Percentiles rank a stretch among this genome's conserved stretches.
Evolutionary conservation across 2,797 vertebrate species (phyloP).

Genomic region (Poeciliopsis gracilis): DNA sequence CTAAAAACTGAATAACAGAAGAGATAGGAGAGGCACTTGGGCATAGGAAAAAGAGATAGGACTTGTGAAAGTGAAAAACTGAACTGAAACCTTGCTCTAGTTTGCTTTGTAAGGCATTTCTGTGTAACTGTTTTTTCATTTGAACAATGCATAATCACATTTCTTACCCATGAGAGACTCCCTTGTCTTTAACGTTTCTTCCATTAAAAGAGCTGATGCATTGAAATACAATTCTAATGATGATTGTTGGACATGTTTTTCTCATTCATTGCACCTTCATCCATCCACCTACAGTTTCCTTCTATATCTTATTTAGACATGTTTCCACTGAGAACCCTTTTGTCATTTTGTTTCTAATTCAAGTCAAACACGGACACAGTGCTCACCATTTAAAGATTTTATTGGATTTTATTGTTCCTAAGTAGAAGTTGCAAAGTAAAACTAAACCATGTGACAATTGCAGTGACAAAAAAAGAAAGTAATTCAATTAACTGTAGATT

Average conservation of each 20-base stretch:
- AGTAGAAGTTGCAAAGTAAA: not conserved
- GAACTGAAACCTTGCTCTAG: constrained; percentile 17
- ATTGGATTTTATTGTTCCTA: constrained; percentile 1
- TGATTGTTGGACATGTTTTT: constrained; percentile 56
- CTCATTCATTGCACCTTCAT: constrained; percentile 35
- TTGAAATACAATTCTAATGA: constrained; percentile 30
- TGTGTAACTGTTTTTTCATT: constrained; percentile 10
- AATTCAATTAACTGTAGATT: not conserved
- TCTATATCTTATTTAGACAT: constrained; percentile 69
- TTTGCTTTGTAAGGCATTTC: constrained; percentile 13
- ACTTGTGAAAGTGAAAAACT: constrained; percentile 21
- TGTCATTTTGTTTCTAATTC: constrained; percentile 41
- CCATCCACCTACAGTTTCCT: constrained; percentile 32
- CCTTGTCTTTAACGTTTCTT: not conserved
- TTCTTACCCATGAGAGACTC: constrained; percentile 1
- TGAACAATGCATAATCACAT: constrained; percentile 13
- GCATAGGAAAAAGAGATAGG: not conserved
- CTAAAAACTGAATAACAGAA: not conserved
- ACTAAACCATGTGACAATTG: not conserved
- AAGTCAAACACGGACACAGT: constrained; percentile 10
- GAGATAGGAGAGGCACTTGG: not conserved
- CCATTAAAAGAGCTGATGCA: not conserved
- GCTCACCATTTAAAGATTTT: not conserved
- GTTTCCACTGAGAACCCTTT: constrained; percentile 51
- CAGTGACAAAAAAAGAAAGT: not conserved